Percentiles rank a stretch among this genome's conserved stretches.
These are phyloP conservation scores for Leptinotarsa rubiginosa DNA, from an alignment of 2,888 invertebrate genomes.

Conservation along the genomic window DNA sequence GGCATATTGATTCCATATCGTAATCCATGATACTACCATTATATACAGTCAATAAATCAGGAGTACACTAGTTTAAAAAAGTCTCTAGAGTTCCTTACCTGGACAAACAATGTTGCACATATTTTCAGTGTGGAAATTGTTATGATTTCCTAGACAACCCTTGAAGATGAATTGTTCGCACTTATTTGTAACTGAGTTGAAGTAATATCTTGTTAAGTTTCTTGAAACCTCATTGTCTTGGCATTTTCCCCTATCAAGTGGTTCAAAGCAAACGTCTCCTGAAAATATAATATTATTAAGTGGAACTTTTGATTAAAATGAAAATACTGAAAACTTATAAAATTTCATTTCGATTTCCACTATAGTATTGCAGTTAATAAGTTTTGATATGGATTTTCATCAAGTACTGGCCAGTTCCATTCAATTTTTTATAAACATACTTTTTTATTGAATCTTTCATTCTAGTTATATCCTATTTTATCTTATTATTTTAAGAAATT, in stretches of 20 bases:
- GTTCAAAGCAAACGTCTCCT: slow-evolving; percentile 86
- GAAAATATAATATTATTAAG: slow-evolving; percentile 39
- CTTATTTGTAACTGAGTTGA: slow-evolving; percentile 81
- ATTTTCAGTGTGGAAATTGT: slow-evolving; percentile 84
- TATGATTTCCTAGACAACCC: slow-evolving; percentile 85
- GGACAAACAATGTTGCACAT: slow-evolving; percentile 87
- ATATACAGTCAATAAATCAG: no score
- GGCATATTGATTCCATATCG: no score
- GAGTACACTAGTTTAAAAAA: background rate
- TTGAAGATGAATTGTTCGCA: slow-evolving; percentile 79
- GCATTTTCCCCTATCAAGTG: slow-evolving; percentile 74
- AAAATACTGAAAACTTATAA: background rate
- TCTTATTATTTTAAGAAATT: no score
- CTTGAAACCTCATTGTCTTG: slow-evolving; percentile 66
- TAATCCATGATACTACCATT: no score
- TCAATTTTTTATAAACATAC: no score
- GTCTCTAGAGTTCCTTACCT: slow-evolving; percentile 64
- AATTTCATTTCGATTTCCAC: background rate
- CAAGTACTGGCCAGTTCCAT: no score
- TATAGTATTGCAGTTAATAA: background rate
- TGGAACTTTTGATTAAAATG: background rate
- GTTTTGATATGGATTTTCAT: no score
- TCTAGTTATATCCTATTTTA: no score
- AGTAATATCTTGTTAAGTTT: slow-evolving; percentile 75
- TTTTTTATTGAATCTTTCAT: no score